Conservation (phyloP, 1,140 invertebrate genomes). For the Colletes latitarsis region DNA sequence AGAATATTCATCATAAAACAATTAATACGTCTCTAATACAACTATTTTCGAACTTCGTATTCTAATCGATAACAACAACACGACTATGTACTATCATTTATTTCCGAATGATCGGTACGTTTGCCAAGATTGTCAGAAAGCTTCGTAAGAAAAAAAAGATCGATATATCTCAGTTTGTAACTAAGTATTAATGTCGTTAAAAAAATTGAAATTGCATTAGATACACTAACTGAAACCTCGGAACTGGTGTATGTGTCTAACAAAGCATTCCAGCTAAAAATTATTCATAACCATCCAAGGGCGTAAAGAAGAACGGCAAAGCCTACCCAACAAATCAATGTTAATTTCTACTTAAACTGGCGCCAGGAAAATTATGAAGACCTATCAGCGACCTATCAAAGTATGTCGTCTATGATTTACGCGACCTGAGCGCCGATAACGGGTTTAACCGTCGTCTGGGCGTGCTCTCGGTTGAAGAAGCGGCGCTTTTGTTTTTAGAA, state of each 20-base stretch:
- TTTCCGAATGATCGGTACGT: not conserved
- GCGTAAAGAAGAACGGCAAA: not conserved
- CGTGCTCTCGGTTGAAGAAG: slow-evolving; percentile 76
- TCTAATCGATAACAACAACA: not conserved
- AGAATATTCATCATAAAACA: not conserved
- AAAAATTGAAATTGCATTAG: not conserved
- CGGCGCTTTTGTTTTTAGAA: slow-evolving; percentile 74
- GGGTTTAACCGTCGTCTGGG: slow-evolving; percentile 76
- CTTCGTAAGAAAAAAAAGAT: not conserved
- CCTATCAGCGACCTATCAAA: not conserved
- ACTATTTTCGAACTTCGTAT: not conserved
- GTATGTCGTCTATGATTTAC: slow-evolving; percentile 69
- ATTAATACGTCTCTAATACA: not conserved
- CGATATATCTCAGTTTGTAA: not conserved
- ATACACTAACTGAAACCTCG: not conserved
- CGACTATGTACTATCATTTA: not conserved
- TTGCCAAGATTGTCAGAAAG: not conserved
- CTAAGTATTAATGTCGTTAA: not conserved
- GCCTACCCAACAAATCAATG: not conserved
- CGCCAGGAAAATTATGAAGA: not conserved
- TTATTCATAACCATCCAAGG: slow-evolving; percentile 6
- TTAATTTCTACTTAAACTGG: not conserved
- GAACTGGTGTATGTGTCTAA: not conserved
- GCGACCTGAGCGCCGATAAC: slow-evolving; percentile 75
- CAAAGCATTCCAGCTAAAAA: not conserved